Evolutionary conservation across 2,888 invertebrate genomes (phyloP).

Genomic region (Malthinus seriepunctatus): DNA sequence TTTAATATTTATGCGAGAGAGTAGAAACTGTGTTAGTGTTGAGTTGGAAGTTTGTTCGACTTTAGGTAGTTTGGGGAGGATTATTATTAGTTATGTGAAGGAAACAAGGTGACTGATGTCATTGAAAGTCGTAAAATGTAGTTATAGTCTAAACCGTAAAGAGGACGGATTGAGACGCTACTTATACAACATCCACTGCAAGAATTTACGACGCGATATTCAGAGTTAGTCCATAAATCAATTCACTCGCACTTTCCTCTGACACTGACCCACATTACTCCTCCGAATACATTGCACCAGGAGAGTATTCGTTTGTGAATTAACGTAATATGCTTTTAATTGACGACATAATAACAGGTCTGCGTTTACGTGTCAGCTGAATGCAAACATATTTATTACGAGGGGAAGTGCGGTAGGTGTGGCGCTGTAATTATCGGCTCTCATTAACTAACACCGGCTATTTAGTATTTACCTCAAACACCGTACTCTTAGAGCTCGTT

Average conservation of each 20-base stretch:
- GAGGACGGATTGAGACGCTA: constrained; percentile 24
- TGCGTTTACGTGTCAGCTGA: constrained; percentile 44
- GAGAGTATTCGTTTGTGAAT: constrained; percentile 29
- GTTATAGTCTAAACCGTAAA: constrained; percentile 21
- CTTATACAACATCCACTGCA: constrained; percentile 20
- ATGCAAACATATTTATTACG: constrained; percentile 46
- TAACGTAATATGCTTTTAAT: constrained; percentile 48
- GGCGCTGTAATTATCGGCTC: constrained; percentile 43
- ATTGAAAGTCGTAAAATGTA: constrained; percentile 21
- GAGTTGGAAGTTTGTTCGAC: too few species aligned
- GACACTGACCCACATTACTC: constrained; percentile 40
- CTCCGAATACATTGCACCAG: constrained; percentile 23
- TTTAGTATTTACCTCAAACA: constrained; percentile 31
- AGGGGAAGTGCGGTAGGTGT: constrained; percentile 43
- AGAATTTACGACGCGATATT: constrained; percentile 31
- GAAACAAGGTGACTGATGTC: constrained; percentile 15
- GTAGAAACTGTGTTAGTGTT: too few species aligned
- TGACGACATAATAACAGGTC: constrained; percentile 50
- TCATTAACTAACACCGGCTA: constrained; percentile 37
- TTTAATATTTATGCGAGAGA: too few species aligned
- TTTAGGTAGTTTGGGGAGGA: neutral
- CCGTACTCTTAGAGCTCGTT: constrained; percentile 18
- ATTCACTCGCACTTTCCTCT: constrained; percentile 38
- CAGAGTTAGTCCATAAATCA: constrained; percentile 40
- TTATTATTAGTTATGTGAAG: constrained; percentile 13